Base-by-base conservation (phyloP, 2,113 vertebrate genomes). In the Etia nguti region DNA sequence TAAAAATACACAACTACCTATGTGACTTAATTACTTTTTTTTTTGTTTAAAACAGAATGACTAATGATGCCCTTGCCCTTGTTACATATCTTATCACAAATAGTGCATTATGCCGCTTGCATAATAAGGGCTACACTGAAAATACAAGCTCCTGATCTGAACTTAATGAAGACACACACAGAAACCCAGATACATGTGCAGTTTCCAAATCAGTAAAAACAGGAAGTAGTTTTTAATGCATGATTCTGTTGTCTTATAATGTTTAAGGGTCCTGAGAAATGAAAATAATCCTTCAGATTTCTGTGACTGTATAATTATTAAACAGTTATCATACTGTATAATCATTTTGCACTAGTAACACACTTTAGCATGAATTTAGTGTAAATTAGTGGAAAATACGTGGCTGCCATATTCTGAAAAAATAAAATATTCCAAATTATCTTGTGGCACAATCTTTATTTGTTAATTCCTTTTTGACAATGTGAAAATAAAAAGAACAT, bases 371-470 rank as follows among this genome's bases (percentile, higher is more conserved):
- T 73, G 41, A 73, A 73, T 73, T 65, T 68, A 13, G 6, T 65
- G 34, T 2, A 73, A 73, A 73, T 73, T 73, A 73, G 41, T 70
- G 56, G 8, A 41, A 79, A 77, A 87, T 34, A 16, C 31, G 22
- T 15, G 46, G 22, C 12, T 62, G 48, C 22, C 26, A 80, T 77
- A 60, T 59, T 83, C 18, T 36, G 29, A 54, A 85, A 85, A 90
- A 93, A 65, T 24, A 54, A 85, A 90, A 87, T 89, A 86, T 88
- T 4, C 36, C 85, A 88, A 68, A 88, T 92, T 77, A 41, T 90
- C 79, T 92, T 94, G 88, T 48, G 20, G 38, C 43, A 88, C 52
- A 84, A 15, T 82, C 80, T 94, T 95, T 95, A 94, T 96, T 95
- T 48, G 41, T 91, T 75, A 84, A 70, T 92, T 86, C 62, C 31